These are phyloP conservation scores for Chrysaora quinquecirrha DNA, from an alignment of 30 jellyfish, hydroid and myxozoan species.

Conservation along the genomic window DNA sequence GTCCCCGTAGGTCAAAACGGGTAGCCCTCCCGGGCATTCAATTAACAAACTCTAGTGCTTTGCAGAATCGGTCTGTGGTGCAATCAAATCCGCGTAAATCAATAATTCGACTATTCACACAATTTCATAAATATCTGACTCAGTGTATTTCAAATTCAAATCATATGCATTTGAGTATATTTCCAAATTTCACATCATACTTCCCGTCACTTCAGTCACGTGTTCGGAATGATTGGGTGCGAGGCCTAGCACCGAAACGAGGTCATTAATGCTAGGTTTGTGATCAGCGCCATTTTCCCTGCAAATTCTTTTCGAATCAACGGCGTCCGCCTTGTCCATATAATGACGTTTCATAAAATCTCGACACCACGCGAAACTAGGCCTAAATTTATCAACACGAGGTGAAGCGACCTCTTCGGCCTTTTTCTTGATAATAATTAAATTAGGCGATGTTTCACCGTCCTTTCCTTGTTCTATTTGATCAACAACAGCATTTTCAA, in stretches of 20 bases:
- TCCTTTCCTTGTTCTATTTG: slow-evolving; percentile 58
- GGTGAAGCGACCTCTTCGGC: slow-evolving; percentile 78
- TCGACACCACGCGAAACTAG: slow-evolving; percentile 84
- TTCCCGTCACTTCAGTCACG: background rate
- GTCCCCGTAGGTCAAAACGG: too few relatives aligned
- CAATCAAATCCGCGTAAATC: too few relatives aligned
- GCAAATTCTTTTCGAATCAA: slow-evolving; percentile 50
- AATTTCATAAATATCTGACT: too few relatives aligned
- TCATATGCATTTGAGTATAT: too few relatives aligned
- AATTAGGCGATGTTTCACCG: slow-evolving; percentile 55
- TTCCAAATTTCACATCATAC: background rate
- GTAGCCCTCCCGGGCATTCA: too few relatives aligned
- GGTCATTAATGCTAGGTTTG: slow-evolving; percentile 15
- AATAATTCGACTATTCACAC: too few relatives aligned
- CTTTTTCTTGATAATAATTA: slow-evolving; percentile 54
- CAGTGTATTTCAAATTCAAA: too few relatives aligned
- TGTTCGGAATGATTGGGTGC: slow-evolving; percentile 7
- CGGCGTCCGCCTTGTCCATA: slow-evolving; percentile 50
- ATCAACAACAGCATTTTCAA: slow-evolving; percentile 57
- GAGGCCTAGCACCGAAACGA: slow-evolving; percentile 69
- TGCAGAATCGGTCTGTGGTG: too few relatives aligned
- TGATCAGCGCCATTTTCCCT: slow-evolving; percentile 8
- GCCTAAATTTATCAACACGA: slow-evolving; percentile 61
- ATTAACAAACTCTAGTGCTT: too few relatives aligned
- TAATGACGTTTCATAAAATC: slow-evolving; percentile 77